Percentiles rank a stretch among this genome's conserved stretches.
phyloP scores from a whole-genome alignment of 1,140 invertebrate genomes.

The Triops cancriformis region DNA sequence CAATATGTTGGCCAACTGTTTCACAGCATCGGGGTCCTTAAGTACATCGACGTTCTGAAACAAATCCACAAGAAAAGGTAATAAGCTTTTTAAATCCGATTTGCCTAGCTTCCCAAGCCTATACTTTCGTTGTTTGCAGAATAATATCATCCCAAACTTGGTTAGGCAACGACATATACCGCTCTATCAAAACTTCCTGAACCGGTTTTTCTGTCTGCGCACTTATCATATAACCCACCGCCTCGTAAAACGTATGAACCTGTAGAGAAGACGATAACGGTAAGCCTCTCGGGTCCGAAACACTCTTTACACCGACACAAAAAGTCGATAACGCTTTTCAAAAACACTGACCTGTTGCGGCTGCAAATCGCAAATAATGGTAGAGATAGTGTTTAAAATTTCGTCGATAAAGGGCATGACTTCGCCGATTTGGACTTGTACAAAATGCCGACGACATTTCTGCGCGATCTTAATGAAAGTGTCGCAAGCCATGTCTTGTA shows the following conservation, averaged over 20 bases:
- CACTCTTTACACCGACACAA: background rate
- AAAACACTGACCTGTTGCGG: constrained; percentile 60
- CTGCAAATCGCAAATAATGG: constrained; percentile 97
- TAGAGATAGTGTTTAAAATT: constrained; percentile 89
- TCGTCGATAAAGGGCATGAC: constrained; percentile 97
- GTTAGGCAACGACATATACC: constrained; percentile 96
- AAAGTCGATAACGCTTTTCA: constrained; percentile 41
- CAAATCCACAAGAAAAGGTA: background rate
- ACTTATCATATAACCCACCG: constrained; percentile 98
- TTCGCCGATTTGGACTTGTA: constrained; percentile 92
- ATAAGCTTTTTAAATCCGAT: background rate
- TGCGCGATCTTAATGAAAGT: constrained; percentile 99
- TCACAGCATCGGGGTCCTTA: constrained; percentile 92
- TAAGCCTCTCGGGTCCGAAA: constrained; percentile 41
- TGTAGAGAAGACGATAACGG: background rate
- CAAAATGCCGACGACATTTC: constrained; percentile 97
- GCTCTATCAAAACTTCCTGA: constrained; percentile 91
- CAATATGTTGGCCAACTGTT: constrained; percentile 93
- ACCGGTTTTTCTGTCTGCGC: constrained; percentile 80
- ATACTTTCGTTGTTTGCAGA: constrained; percentile 45
- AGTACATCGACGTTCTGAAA: constrained; percentile 84
- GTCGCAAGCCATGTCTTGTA: constrained; percentile 95
- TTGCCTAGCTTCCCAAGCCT: background rate
- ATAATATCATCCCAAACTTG: constrained; percentile 62
- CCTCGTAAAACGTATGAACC: constrained; percentile 99